phyloP scores from a whole-genome alignment of 1,140 invertebrate species.

The Akabosia matsudoensis region DNA sequence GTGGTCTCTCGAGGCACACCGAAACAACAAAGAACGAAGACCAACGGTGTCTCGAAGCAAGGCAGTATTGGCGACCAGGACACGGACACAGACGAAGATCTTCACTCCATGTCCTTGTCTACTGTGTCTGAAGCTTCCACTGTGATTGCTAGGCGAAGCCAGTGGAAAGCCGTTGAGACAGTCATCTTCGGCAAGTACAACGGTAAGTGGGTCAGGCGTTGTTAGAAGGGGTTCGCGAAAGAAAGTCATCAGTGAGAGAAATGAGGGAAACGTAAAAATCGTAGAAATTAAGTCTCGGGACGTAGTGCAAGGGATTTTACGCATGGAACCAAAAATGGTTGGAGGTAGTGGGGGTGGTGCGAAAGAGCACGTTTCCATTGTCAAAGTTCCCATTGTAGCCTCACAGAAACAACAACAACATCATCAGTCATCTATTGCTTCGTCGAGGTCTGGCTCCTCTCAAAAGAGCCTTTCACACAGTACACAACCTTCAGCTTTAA shows the following conservation, averaged over 20 bases:
- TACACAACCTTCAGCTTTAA: constrained; percentile 17
- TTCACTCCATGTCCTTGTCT: constrained; percentile 22
- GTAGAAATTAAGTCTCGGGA: constrained; percentile 46
- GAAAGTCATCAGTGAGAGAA: neutral
- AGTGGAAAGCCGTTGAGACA: neutral
- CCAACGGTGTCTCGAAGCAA: neutral
- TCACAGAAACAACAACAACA: constrained; percentile 9
- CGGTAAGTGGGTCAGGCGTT: neutral
- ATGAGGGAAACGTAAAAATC: constrained; percentile 44
- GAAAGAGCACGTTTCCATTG: constrained; percentile 37
- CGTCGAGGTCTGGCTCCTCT: constrained; percentile 17
- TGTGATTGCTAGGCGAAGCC: constrained; percentile 27
- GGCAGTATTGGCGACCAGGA: constrained; percentile 22
- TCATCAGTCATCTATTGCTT: neutral
- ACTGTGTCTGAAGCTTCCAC: constrained; percentile 40
- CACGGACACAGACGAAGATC: constrained; percentile 38
- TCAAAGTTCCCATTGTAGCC: constrained; percentile 37
- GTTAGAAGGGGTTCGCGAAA: neutral
- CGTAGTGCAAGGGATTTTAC: constrained; percentile 45
- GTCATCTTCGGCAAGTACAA: neutral
- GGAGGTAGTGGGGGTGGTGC: neutral
- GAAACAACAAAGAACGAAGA: neutral
- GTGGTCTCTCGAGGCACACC: neutral
- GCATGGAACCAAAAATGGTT: constrained; percentile 43
- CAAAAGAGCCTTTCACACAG: constrained; percentile 3